Evolutionary conservation across 2,797 vertebrate genomes (phyloP).

Genomic region (Chrysocyon brachyurus): DNA sequence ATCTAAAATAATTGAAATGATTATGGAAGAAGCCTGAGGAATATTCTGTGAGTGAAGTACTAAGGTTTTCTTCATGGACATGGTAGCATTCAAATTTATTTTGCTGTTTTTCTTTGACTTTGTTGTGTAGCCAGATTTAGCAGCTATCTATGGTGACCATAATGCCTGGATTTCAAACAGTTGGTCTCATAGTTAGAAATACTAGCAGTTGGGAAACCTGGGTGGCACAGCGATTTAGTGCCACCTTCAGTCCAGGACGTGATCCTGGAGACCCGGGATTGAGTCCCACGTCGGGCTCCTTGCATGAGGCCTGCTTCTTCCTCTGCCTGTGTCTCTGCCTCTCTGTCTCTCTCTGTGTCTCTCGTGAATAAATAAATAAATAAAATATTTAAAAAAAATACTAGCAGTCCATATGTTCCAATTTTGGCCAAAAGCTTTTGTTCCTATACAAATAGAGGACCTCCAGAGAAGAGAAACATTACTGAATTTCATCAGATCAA

Average conservation of each 20-base stretch:
- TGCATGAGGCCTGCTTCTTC: too few species aligned
- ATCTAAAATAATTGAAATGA: not conserved
- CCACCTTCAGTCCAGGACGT: too few species aligned
- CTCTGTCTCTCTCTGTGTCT: too few species aligned
- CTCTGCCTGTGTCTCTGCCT: too few species aligned
- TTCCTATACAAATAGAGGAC: not conserved
- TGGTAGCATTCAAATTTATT: not conserved
- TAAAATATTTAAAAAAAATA: not conserved
- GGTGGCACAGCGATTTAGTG: too few species aligned
- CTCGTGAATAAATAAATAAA: too few species aligned
- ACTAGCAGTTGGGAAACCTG: not conserved
- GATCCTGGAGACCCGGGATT: too few species aligned
- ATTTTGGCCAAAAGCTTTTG: conserved; percentile 1
- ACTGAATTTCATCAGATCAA: not conserved
- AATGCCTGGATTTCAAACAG: not conserved
- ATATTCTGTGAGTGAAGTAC: not conserved
- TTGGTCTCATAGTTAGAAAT: not conserved
- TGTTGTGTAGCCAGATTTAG: not conserved
- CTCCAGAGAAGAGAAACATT: not conserved
- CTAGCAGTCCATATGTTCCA: not conserved
- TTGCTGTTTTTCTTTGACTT: conserved; percentile 7
- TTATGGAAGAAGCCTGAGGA: not conserved
- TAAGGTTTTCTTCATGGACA: not conserved
- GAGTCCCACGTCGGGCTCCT: too few species aligned
- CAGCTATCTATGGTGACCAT: not conserved